phyloP scores from a whole-genome alignment of 2,113 vertebrate species.

The Corythornis vintsioides region DNA sequence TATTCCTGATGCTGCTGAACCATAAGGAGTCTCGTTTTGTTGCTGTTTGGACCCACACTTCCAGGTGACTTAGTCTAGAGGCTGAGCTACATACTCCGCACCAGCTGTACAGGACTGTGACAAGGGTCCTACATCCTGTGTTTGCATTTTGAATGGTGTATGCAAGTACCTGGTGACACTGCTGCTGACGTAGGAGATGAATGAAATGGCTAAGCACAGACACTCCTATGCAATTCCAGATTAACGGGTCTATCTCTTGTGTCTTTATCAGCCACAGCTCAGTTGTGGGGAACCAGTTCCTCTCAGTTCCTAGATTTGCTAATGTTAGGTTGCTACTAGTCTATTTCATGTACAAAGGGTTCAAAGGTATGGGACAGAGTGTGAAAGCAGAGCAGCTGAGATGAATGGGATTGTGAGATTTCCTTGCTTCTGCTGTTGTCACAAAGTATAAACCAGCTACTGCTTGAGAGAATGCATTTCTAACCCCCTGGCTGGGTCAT shows the following conservation, averaged over 20 bases:
- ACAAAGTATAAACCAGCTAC: background rate
- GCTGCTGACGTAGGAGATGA: background rate
- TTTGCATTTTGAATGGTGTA: fast-evolving
- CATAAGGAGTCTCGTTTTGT: background rate
- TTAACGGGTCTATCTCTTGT: background rate
- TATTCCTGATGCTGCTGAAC: background rate
- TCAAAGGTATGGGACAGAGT: background rate
- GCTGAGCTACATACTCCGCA: background rate
- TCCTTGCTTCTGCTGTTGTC: background rate
- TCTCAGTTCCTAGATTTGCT: background rate
- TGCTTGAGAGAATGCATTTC: background rate
- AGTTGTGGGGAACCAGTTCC: background rate
- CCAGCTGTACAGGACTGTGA: background rate
- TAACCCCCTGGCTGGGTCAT: background rate
- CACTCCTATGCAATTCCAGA: fast-evolving
- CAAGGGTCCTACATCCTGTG: background rate
- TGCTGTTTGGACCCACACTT: background rate
- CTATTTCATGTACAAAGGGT: background rate
- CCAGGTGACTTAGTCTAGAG: background rate
- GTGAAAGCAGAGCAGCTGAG: background rate
- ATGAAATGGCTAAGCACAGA: background rate
- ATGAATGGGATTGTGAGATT: background rate
- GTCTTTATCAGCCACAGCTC: background rate
- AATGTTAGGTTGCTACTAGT: background rate
- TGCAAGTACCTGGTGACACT: background rate